These are phyloP conservation scores for Stegophylla sp. DNA, from an alignment of 2,888 invertebrate species.

Conservation along the genomic window DNA sequence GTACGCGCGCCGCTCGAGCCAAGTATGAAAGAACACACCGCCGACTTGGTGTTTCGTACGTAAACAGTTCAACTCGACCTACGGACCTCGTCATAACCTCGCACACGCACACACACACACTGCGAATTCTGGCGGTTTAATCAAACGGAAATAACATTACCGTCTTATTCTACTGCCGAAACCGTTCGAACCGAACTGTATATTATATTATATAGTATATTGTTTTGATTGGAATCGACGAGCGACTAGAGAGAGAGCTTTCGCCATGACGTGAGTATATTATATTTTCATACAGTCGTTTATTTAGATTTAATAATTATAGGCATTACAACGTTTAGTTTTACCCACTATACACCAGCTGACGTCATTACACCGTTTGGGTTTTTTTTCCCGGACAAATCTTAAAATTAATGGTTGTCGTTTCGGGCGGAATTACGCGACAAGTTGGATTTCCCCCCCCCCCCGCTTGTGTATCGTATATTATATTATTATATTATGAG, in stretches of 20 bases:
- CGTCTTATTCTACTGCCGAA: neutral
- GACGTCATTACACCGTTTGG: neutral
- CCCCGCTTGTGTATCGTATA: neutral
- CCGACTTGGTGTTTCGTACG: slow-evolving; percentile 12
- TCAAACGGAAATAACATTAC: neutral
- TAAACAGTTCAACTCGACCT: slow-evolving; percentile 27
- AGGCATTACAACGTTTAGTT: too few relatives aligned
- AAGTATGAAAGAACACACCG: slow-evolving; percentile 8
- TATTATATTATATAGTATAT: too few relatives aligned
- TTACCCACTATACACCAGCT: too few relatives aligned
- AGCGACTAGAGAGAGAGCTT: too few relatives aligned
- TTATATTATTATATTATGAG: neutral
- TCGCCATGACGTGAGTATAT: neutral
- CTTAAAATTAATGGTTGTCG: neutral
- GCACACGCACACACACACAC: neutral
- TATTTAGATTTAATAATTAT: too few relatives aligned
- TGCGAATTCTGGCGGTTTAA: too few relatives aligned
- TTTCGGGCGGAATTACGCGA: neutral
- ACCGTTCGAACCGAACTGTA: too few relatives aligned
- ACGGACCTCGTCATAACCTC: slow-evolving; percentile 2
- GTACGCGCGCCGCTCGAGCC: neutral
- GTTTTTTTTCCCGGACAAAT: neutral
- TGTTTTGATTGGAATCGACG: neutral
- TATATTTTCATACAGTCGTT: neutral
- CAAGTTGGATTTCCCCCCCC: too few relatives aligned